Conservation (phyloP, 2,888 invertebrate genomes). For the Anthophora plumipes region DNA sequence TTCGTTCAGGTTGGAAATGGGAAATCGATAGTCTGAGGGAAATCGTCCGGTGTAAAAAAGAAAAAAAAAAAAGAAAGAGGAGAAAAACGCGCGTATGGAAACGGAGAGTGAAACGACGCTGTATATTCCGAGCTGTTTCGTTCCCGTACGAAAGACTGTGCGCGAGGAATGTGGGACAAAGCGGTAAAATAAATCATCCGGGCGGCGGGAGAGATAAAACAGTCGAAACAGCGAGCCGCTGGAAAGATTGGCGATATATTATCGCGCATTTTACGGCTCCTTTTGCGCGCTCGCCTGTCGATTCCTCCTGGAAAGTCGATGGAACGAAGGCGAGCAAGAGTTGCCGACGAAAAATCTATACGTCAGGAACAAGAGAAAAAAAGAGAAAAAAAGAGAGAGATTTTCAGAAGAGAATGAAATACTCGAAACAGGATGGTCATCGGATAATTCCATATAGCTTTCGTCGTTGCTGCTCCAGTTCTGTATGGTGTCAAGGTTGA, state of each 20-base stretch:
- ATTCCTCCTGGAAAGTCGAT: conserved; percentile 24
- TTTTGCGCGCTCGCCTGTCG: conserved; percentile 1
- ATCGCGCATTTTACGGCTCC: conserved; percentile 2
- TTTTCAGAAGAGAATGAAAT: conserved; percentile 57
- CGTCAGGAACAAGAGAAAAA: too few species aligned
- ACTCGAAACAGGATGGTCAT: conserved; percentile 24
- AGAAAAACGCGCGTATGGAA: neutral
- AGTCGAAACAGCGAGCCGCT: conserved; percentile 20
- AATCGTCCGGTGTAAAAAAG: neutral
- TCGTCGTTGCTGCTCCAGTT: conserved; percentile 14
- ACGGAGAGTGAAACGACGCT: neutral
- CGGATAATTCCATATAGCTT: conserved; percentile 1
- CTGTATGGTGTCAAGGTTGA: conserved; percentile 37
- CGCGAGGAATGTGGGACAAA: conserved; percentile 49
- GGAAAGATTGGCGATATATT: conserved; percentile 31
- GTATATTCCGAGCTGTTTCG: conserved; percentile 22
- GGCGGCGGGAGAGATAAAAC: conserved; percentile 38
- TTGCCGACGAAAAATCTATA: conserved; percentile 63
- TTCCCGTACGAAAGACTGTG: conserved; percentile 1
- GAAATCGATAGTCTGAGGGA: conserved; percentile 10
- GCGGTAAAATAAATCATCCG: conserved; percentile 48
- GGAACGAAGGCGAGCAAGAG: neutral
- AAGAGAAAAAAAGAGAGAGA: conserved; percentile 31
- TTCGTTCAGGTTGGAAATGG: neutral
- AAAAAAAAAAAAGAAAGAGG: neutral